These are phyloP conservation scores for Ranitomeya variabilis DNA, from an alignment of 2,113 vertebrate genomes.

Conservation along the genomic window DNA sequence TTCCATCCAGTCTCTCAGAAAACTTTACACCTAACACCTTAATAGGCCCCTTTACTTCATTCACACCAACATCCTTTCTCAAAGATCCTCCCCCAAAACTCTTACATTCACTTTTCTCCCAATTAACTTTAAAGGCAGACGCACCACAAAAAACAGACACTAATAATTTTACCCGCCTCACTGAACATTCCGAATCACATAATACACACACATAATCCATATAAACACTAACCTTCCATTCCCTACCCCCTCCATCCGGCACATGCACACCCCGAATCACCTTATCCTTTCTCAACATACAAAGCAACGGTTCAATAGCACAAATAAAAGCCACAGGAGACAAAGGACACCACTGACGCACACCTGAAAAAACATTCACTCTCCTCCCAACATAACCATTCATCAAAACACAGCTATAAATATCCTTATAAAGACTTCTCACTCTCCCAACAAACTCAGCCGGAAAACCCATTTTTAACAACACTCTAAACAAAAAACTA, in stretches of 20 bases:
- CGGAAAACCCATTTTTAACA: not conserved
- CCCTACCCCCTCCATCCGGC: not conserved
- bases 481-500: not conserved
- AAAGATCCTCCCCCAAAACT: not conserved
- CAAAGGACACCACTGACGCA: slow-evolving; percentile 16
- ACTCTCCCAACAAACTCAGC: not conserved
- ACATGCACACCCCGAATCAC: not conserved
- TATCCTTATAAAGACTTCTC: not conserved
- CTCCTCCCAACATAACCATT: not conserved
- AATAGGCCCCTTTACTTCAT: not conserved
- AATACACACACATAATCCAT: too few species aligned
- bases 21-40: not conserved
- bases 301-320: not conserved
- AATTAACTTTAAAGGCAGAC: too few species aligned
- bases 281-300: not conserved
- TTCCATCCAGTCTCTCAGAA: not conserved
- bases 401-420: not conserved
- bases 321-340: not conserved
- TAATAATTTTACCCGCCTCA: too few species aligned
- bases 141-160: too few species aligned
- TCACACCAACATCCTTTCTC: not conserved
- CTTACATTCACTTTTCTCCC: not conserved
- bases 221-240: too few species aligned
- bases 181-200: too few species aligned
- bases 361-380: not conserved